Conservation (phyloP, 2,113 vertebrate genomes). For the Microtus montanus region DNA sequence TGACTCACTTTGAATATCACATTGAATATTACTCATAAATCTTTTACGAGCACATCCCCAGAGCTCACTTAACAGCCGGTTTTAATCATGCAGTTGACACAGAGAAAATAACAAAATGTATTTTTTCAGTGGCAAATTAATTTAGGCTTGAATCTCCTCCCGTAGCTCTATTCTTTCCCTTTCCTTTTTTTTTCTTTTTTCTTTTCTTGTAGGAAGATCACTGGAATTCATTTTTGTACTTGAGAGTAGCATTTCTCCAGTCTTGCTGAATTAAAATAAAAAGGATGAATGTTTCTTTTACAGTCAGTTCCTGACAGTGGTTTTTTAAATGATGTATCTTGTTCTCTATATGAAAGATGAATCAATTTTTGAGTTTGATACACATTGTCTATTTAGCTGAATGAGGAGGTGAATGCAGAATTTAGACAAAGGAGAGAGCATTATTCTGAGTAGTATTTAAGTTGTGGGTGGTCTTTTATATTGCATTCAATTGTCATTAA, state of each 20-base stretch:
- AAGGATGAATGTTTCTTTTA: slow-evolving; percentile 81
- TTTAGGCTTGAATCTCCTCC: slow-evolving; percentile 91
- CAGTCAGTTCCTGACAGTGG: slow-evolving; percentile 78
- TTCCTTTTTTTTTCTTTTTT: slow-evolving; percentile 77
- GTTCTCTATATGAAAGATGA: slow-evolving; percentile 75
- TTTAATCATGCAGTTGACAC: slow-evolving; percentile 94
- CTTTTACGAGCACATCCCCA: slow-evolving; percentile 93
- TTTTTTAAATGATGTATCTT: slow-evolving; percentile 78
- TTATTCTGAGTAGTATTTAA: slow-evolving; percentile 87
- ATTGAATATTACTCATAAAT: slow-evolving; percentile 95
- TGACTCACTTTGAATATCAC: slow-evolving; percentile 93
- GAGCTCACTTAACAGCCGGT: slow-evolving; percentile 93
- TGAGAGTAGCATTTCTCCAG: slow-evolving; percentile 80
- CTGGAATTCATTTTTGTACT: slow-evolving; percentile 83
- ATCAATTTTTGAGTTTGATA: slow-evolving; percentile 69
- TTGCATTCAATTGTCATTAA: slow-evolving; percentile 89
- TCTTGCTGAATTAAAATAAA: slow-evolving; percentile 82
- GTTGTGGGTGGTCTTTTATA: slow-evolving; percentile 87
- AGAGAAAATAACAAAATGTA: slow-evolving; percentile 94
- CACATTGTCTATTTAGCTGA: slow-evolving; percentile 78
- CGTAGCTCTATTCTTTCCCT: slow-evolving; percentile 85
- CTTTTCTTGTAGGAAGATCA: slow-evolving; percentile 83
- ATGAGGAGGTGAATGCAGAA: slow-evolving; percentile 75
- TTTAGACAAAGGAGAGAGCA: slow-evolving; percentile 85
- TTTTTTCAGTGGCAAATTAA: slow-evolving; percentile 94